phyloP scores from a whole-genome alignment of 35 echinoderm and acorn worm species.

The Ophioderma brevispina region DNA sequence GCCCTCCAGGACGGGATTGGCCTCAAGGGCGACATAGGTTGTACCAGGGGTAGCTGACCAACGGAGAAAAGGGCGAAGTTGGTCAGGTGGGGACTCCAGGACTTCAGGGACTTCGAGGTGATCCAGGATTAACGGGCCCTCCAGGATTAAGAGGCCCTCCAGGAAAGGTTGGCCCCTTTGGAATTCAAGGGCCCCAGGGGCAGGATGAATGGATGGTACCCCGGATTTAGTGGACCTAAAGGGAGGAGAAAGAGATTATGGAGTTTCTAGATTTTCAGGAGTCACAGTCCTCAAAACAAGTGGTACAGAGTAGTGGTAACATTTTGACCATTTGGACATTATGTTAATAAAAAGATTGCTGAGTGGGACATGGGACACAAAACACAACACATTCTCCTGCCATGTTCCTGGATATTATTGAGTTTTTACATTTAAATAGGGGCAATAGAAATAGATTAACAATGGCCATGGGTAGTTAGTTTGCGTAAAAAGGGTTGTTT shows the following conservation, averaged over 20 bases:
- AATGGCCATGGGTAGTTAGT: too few relatives aligned
- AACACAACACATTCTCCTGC: neutral
- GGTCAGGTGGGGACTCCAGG: too few relatives aligned
- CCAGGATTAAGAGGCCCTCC: neutral
- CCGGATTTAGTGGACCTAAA: neutral
- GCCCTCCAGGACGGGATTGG: neutral
- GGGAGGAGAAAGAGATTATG: neutral
- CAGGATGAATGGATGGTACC: neutral
- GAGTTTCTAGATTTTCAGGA: neutral
- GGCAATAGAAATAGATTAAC: neutral
- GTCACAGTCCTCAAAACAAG: neutral
- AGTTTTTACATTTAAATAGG: neutral
- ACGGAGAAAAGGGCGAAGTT: neutral
- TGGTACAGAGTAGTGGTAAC: neutral
- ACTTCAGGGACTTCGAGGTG: neutral
- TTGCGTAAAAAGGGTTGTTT: neutral
- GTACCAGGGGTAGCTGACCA: neutral
- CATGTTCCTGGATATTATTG: neutral
- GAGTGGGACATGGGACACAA: neutral
- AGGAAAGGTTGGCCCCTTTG: neutral
- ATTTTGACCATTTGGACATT: neutral
- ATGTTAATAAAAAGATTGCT: neutral
- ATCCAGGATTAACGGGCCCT: neutral
- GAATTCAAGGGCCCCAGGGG: neutral
- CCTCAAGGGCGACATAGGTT: neutral